Conservation (phyloP, 1,140 invertebrate genomes). For the Caenorhabditis remanei region DNA sequence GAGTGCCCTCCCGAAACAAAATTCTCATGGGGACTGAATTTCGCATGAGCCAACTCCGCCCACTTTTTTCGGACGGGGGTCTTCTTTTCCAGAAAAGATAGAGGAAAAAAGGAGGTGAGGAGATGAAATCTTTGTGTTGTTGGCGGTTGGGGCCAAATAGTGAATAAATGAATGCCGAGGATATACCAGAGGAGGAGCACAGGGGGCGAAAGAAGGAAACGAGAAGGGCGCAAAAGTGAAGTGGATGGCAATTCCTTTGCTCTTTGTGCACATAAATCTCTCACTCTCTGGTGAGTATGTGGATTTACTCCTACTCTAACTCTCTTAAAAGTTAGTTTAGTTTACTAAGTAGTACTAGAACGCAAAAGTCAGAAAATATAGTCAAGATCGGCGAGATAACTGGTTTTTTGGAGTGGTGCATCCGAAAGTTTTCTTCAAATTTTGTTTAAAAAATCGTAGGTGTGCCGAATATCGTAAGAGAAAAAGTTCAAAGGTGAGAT, state of each 20-base stretch:
- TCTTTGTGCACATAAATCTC: slow-evolving; percentile 56
- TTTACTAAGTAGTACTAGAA: slow-evolving; percentile 55
- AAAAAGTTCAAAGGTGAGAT: too few relatives aligned
- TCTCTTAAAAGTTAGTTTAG: background rate
- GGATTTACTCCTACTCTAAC: slow-evolving; percentile 7
- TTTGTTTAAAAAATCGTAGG: too few relatives aligned
- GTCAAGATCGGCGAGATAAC: slow-evolving; percentile 3
- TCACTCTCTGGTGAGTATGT: background rate
- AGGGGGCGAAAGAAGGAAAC: background rate
- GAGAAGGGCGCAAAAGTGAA: slow-evolving; percentile 51
- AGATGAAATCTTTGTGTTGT: slow-evolving; percentile 6
- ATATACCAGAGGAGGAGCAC: slow-evolving; percentile 51
- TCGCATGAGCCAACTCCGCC: background rate
- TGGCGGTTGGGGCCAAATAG: slow-evolving; percentile 4
- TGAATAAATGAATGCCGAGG: slow-evolving; percentile 44
- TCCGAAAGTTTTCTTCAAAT: background rate
- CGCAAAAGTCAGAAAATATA: background rate
- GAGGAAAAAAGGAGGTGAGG: background rate
- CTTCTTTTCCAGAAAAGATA: background rate
- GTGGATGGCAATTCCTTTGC: slow-evolving; percentile 42
- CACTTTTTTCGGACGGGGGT: background rate
- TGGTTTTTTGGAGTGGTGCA: background rate
- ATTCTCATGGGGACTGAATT: slow-evolving; percentile 54
- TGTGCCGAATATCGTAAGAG: too few relatives aligned
- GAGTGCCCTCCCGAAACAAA: background rate